Evolutionary conservation across 2,888 invertebrate genomes (phyloP), one percentile per base, ranked within the genome.

Genomic region (Cordilura impudica): DNA sequence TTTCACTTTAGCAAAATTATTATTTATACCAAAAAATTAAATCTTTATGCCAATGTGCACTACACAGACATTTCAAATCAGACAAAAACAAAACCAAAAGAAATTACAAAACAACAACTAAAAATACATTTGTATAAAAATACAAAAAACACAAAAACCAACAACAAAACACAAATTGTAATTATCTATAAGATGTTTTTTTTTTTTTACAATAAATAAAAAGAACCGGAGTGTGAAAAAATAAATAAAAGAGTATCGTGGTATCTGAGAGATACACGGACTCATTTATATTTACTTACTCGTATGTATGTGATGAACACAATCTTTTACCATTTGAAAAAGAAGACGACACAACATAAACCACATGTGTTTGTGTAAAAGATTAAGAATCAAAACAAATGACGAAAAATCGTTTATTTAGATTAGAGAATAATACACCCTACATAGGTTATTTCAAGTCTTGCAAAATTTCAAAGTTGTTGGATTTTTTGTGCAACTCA

Each of bases 331-430:
- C 12, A 19, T n/a, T 3, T 51, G 12, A 67, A 29, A 23, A 45
- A 58, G 14, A 45, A 7, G 5, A 45, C 10, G 26, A 43, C 16
- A 61, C 53, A 47, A 70, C 39, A 51, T 29, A 49, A 70, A 67
- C 43, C 73, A 66, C 66, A 74, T 66, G 66, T 66, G 60, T 60
- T 66, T 66, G 60, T 74, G 51, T 31, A 31, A 71, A 67, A 67
- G 51, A n/a, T 21, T 51, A 67, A 74, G 58, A 74, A 67, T 74
- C 74, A 74, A 74, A 74, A 74, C 74, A 74, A 74, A 74, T 74
- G 53, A 60, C 31, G 66, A 67, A 66, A 45, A 10, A 29, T 14
- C 12, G 35, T 39, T n/a, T 5, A 39, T n/a, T 39, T 5, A 39
- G 35, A 39, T 39, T 39, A 39, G 12, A 39, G 35, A 39, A 39